phyloP scores from a whole-genome alignment of 2,113 vertebrate species.

The Alligator sinensis region DNA sequence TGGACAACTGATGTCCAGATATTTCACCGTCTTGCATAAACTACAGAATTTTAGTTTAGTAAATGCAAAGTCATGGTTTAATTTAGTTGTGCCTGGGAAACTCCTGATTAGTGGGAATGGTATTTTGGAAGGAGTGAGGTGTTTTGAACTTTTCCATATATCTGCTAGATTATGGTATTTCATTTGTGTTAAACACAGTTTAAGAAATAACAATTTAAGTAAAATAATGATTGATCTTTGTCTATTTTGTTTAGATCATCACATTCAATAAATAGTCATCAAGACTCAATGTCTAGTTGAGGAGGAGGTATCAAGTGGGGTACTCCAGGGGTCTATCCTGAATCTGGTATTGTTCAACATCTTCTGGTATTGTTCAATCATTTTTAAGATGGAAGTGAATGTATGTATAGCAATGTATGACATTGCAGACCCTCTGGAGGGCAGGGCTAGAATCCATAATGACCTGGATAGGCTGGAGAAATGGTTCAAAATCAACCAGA shows the following conservation, averaged over 20 bases:
- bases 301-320: accelerated
- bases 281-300: no score
- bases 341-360: accelerated
- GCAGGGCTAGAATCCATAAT: no score
- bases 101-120: not conserved
- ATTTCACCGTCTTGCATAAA: not conserved
- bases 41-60: not conserved
- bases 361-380: no score
- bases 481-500: no score
- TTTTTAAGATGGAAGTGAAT: no score
- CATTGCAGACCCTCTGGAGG: no score
- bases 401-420: no score
- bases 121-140: not conserved
- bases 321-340: not conserved
- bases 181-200: not conserved
- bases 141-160: not conserved
- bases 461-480: no score
- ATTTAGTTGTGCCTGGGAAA: not conserved
- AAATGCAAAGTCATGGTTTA: not conserved
- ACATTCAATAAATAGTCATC: no score
- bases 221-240: accelerated
- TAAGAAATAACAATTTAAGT: not conserved
- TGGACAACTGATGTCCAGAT: not conserved
- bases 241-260: not conserved
- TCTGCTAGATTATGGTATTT: not conserved